Percentiles rank a stretch among this genome's conserved stretches.
Evolutionary conservation across 2,888 invertebrate genomes (phyloP).

Genomic region (Athalia rosae): DNA sequence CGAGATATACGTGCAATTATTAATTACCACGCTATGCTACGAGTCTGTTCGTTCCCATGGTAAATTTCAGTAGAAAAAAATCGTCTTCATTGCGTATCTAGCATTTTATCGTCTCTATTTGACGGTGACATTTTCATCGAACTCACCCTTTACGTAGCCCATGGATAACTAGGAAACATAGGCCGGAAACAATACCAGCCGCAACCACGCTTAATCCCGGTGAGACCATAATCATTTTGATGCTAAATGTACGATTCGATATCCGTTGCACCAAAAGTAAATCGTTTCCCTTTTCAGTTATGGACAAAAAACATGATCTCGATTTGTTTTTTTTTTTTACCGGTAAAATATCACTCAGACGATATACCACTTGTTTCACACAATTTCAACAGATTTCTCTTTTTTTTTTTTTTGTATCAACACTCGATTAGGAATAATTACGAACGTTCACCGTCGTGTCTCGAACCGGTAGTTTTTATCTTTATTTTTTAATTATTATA

Average conservation of each 20-base stretch:
- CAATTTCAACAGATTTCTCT: too few species aligned
- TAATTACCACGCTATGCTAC: too few species aligned
- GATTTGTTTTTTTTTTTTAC: neutral
- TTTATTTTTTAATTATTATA: conserved; percentile 7
- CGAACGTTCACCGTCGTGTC: too few species aligned
- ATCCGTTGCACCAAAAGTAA: neutral
- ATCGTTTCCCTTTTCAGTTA: neutral
- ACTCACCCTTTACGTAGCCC: conserved; percentile 78
- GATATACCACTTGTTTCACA: too few species aligned
- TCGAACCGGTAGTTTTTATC: too few species aligned
- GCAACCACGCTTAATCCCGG: conserved; percentile 80
- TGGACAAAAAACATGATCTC: neutral
- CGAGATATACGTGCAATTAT: too few species aligned
- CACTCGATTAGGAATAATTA: too few species aligned
- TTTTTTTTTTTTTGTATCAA: neutral
- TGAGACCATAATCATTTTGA: conserved; percentile 72
- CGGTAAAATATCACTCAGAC: too few species aligned
- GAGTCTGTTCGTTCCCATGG: too few species aligned
- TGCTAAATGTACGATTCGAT: neutral
- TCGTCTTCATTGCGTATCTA: too few species aligned
- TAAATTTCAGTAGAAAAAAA: too few species aligned
- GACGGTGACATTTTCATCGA: neutral
- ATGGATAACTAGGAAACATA: conserved; percentile 79
- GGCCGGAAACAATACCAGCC: conserved; percentile 82
- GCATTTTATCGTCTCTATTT: too few species aligned